These are phyloP conservation scores for Drosophila simulans DNA, from an alignment of 1,140 invertebrate genomes.

Conservation along the genomic window DNA sequence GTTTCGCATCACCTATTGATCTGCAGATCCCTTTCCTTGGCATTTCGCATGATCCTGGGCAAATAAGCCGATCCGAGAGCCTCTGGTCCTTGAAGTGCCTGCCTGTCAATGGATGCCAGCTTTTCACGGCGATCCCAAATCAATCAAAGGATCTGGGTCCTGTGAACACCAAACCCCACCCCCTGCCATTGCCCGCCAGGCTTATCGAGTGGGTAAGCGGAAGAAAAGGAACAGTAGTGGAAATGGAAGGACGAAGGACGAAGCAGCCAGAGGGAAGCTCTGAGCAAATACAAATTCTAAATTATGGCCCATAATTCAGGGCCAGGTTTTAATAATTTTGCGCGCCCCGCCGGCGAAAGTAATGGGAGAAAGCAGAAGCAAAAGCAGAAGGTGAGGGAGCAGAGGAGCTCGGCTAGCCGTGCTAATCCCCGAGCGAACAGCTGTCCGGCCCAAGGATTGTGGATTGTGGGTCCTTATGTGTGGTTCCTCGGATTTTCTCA, in stretches of 20 bases:
- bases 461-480: conserved; percentile 36
- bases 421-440: conserved; percentile 62
- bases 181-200: conserved; percentile 7
- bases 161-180: background rate
- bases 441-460: conserved; percentile 53
- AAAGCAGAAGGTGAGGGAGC: conserved; percentile 1
- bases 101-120: conserved; percentile 34
- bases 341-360: conserved; percentile 15
- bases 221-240: no score
- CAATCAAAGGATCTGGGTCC: conserved; percentile 44
- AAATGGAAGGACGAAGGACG: background rate
- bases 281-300: conserved; percentile 51
- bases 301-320: conserved; percentile 61
- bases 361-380: conserved; percentile 9
- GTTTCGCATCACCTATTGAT: conserved; percentile 24
- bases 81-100: conserved; percentile 19
- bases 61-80: conserved; percentile 10
- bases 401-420: conserved; percentile 19
- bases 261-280: conserved; percentile 18
- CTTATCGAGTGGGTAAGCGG: conserved; percentile 7
- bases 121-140: conserved; percentile 45
- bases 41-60: conserved; percentile 14
- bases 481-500: background rate
- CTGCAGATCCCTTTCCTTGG: conserved; percentile 1
- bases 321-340: conserved; percentile 54